Evolutionary conservation across 2,888 invertebrate species (phyloP), one percentile per base, ranked within the genome.

Genomic region (Heliconius sara): DNA sequence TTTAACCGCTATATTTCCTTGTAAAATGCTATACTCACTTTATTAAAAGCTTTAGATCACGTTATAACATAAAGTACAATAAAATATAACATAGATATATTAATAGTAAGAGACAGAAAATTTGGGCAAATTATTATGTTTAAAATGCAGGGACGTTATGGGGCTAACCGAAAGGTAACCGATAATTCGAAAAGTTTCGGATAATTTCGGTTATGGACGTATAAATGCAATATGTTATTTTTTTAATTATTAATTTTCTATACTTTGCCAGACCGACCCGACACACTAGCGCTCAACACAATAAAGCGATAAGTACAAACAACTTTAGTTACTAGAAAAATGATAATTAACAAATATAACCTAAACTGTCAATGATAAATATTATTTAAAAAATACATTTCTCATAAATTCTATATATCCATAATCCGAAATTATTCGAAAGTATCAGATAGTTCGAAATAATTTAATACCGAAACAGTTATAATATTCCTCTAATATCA

Each of bases 11-110:
- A 47, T 34, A 72, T 57, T 30, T 57, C 27, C 52, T 52, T 43
- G 68, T 43, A 43, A 73, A n/a, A 57, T 27, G 22, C 19, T 34
- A 30, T 22, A 60, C 7, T 57, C 25, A 72, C 57, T 73, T n/a
- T 39, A 34, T n/a, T 30, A 60, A 73, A 57, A 34, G 73, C 73
- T 73, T 60, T 60, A 60, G 60, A 34, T 60, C 34, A 39, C 34
- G 16, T 34, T 39, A 16, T 60, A n/a, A 73, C n/a, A 60, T 60
- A 34, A 73, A 73, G 73, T 73, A 73, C 60, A 73, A 73, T 73
- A 73, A 73, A 57, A 22, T 57, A 34, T 73, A 34, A 57, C 19
- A 57, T 57, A 22, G n/a, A 60, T 72, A 72, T 30, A 57, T 57
- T 57, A 22, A 52, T 30, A 73, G 30, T 73, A 43, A 43, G n/a